These are phyloP conservation scores for Knipowitschia caucasica DNA, from an alignment of 2,797 vertebrate species.

Conservation along the genomic window DNA sequence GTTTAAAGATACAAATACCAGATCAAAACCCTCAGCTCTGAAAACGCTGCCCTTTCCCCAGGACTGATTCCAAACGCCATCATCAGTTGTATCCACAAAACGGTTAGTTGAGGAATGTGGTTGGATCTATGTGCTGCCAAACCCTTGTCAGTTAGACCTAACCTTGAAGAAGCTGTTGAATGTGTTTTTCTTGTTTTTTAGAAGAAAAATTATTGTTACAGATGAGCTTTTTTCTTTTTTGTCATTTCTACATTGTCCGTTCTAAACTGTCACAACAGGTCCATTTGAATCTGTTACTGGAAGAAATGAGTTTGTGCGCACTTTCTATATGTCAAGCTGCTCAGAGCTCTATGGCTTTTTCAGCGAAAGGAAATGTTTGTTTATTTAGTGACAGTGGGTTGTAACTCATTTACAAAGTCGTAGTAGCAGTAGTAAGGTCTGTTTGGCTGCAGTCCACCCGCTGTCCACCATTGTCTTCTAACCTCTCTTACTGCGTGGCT, in stretches of 20 bases:
- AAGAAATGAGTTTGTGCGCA: slow-evolving; percentile 3
- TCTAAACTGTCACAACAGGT: background rate
- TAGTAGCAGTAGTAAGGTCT: slow-evolving; percentile 31
- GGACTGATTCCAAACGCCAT: slow-evolving; percentile 52
- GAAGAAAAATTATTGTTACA: slow-evolving; percentile 1
- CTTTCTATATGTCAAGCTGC: background rate
- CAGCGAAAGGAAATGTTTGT: slow-evolving; percentile 15
- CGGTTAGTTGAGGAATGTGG: slow-evolving; percentile 38
- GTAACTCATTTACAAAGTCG: slow-evolving; percentile 7
- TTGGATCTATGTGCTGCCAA: slow-evolving; percentile 13
- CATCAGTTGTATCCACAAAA: slow-evolving; percentile 55
- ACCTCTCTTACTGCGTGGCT: slow-evolving; percentile 6
- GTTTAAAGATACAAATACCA: background rate
- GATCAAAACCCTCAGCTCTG: background rate
- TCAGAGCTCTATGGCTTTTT: slow-evolving; percentile 7
- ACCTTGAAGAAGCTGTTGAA: slow-evolving; percentile 14
- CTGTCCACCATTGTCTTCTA: slow-evolving; percentile 32
- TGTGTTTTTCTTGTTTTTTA: slow-evolving; percentile 16
- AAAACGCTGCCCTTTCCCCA: slow-evolving; percentile 25
- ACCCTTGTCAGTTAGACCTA: slow-evolving; percentile 21
- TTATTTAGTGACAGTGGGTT: slow-evolving; percentile 13
- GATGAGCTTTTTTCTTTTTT: background rate
- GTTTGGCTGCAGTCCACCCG: slow-evolving; percentile 35
- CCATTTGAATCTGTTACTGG: background rate
- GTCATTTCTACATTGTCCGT: background rate